Base-by-base conservation (phyloP, 2,888 invertebrate genomes). In the Epinotia ramella region DNA sequence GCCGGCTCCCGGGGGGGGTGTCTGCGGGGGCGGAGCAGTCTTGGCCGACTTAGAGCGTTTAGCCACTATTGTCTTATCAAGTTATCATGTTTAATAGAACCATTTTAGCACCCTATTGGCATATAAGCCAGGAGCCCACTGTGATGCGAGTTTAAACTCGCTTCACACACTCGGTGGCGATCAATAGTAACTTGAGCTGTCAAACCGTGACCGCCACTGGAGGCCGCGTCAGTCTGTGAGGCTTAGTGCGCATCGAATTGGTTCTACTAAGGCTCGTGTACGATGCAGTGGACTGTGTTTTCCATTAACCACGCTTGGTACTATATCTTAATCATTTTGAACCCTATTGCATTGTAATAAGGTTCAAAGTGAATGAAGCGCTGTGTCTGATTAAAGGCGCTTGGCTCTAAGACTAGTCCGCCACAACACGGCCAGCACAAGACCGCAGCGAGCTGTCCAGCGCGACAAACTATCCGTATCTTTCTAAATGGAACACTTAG, bases 1-100 rank as follows among this genome's bases (percentile, higher is more conserved):
- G 13, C 69, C 57, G 69, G 60, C 33, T 33, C 59, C 62, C 18
- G n/a, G n/a, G n/a, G n/a, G 59, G 56, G 63, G 59, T 33, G 7
- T 60, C 60, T 16, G 46, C 69, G 46, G 16, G 13, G 11, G 46
- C 49, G 46, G 65, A 24, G 44, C 20, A 40, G 46, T 16, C 24
- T 65, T 20, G 64, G 46, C 18, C 44, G 12, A 11, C 20, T 44
- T 46, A 44, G 64, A 49, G 49, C 49, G 49, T 16, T 49, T 13
- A 53, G 53, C n/a, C 53, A 53, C n/a, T 53, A 53, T 53, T n/a
- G n/a, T 7, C n/a, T 49, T 16, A 49, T 16, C 49, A 16, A 16
- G 13, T 49, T 16, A 49, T 16, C 49, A 16, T 49, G 13, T n/a
- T 53, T n/a, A 5, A 53, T 53, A n/a, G 16, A 13, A 13, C n/a